Percentiles rank a stretch among this genome's conserved stretches.
These are phyloP conservation scores for Drosophila mauritiana DNA, from an alignment of 1,140 invertebrate genomes.

Conservation along the genomic window DNA sequence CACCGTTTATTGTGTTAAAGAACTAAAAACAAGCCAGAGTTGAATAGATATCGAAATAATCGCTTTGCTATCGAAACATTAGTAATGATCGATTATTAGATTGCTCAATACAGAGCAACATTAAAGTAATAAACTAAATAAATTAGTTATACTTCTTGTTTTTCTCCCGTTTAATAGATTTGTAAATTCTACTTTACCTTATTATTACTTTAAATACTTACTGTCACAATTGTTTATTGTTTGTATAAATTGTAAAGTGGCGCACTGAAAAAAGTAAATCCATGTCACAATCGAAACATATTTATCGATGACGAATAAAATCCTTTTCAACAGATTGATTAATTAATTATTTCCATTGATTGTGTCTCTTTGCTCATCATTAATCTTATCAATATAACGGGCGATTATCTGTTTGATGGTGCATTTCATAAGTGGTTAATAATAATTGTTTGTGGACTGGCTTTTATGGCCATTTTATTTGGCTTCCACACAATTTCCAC, in stretches of 20 bases:
- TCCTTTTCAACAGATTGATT: constrained; percentile 11
- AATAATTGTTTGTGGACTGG: constrained; percentile 3
- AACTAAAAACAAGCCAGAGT: background rate
- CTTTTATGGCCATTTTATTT: background rate
- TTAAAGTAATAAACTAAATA: background rate
- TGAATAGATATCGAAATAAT: background rate
- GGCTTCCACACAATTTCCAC: constrained; percentile 1
- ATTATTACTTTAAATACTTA: background rate
- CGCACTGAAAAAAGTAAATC: background rate
- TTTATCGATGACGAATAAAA: constrained; percentile 14
- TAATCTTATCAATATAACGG: constrained; percentile 10
- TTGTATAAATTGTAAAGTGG: constrained; percentile 10
- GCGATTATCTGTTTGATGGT: constrained; percentile 3
- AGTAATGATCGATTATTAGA: background rate
- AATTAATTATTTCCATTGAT: constrained; percentile 3
- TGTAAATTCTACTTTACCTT: background rate
- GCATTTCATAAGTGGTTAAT: constrained; percentile 16
- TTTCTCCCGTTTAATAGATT: background rate
- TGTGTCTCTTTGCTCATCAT: background rate
- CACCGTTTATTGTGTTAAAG: background rate
- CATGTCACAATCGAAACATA: constrained; percentile 2
- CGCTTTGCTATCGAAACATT: background rate
- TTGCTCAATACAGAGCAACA: background rate
- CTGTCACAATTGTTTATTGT: background rate
- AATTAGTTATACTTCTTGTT: too few relatives aligned